These are phyloP conservation scores for Cyprinella venusta DNA, from an alignment of 2,797 vertebrate species.

Conservation along the genomic window DNA sequence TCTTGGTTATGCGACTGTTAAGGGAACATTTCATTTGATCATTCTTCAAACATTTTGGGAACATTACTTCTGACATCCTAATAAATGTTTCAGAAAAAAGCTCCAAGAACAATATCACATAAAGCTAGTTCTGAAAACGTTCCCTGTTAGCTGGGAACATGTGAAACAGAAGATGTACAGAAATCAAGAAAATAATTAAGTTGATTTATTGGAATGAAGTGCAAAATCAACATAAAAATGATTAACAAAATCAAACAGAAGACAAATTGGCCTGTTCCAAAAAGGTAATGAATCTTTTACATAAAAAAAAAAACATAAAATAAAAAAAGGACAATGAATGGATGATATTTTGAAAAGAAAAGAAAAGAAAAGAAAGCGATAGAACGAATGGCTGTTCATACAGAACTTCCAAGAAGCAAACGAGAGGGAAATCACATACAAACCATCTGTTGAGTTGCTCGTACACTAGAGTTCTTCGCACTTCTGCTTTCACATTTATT, in stretches of 20 bases:
- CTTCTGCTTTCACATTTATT: slow-evolving; percentile 26
- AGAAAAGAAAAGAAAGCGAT: not conserved
- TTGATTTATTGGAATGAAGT: slow-evolving; percentile 48
- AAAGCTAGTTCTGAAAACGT: not conserved
- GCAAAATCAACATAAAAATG: slow-evolving; percentile 12
- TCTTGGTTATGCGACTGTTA: too few species aligned
- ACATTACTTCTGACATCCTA: not conserved
- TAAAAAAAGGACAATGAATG: not conserved
- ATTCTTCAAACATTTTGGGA: not conserved
- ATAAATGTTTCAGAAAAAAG: too few species aligned
- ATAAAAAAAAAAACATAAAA: not conserved
- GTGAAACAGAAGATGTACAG: slow-evolving; percentile 4
- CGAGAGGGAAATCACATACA: slow-evolving; percentile 25
- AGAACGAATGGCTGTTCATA: not conserved
- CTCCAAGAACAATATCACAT: too few species aligned
- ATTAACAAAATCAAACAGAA: slow-evolving; percentile 1
- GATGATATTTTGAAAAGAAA: not conserved
- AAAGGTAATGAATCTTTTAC: not conserved
- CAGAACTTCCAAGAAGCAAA: not conserved
- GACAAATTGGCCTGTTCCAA: not conserved
- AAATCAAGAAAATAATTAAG: slow-evolving; percentile 34
- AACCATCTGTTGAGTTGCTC: slow-evolving; percentile 16
- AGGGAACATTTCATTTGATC: not conserved
- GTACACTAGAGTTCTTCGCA: not conserved
- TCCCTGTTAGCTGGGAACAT: not conserved